Evolutionary conservation across 2,888 invertebrate genomes (phyloP), one percentile per base, ranked within the genome.

Genomic region (Ametastegia equiseti): DNA sequence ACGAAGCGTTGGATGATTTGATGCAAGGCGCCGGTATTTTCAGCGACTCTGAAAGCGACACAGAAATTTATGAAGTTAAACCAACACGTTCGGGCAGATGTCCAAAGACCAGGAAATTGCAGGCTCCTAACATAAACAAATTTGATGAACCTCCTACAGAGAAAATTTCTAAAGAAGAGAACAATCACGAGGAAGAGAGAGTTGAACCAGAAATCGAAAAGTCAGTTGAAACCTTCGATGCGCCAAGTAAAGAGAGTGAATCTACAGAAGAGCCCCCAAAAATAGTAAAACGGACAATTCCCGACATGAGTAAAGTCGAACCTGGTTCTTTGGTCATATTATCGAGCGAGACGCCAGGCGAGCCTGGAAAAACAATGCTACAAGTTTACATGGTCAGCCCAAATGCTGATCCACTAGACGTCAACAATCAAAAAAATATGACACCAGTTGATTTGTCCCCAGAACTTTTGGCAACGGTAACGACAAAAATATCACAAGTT

Each of bases 301-400:
- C 89, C 2, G 89, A 89, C 60, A 87, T 89, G 7, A 81, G 83
- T 75, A 82, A 89, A 7, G 89, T 92, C 42, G 92, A 92, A 83
- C 93, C 93, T 1, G 94, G 93, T 50, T 93, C 93, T 80, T 82
- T 93, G 85, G 89, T 94, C 88, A 87, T 95, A 89, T 80, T 94
- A 86, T 85, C 93, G 81, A 89, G 90, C 88, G 87, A 91, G 88
- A 86, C 93, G 86, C 39, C 92, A 86, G 86, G 92, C 80, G 87
- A 93, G 90, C 91, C 93, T 81, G 83, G 88, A 15, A 88, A 90
- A 82, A 90, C 88, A 63, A 88, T 92, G n/a, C 89, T 92, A 60
- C 92, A 93, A 86, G 92, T 93, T 80, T 93, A 92, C 82, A 92
- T 93, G 92, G 92, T 93, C 9, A 92, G 92, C 42, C 90, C 92